Evolutionary conservation across 2,797 vertebrate genomes (phyloP), one percentile per base, ranked within the genome.

Genomic region (Bufotes viridis): DNA sequence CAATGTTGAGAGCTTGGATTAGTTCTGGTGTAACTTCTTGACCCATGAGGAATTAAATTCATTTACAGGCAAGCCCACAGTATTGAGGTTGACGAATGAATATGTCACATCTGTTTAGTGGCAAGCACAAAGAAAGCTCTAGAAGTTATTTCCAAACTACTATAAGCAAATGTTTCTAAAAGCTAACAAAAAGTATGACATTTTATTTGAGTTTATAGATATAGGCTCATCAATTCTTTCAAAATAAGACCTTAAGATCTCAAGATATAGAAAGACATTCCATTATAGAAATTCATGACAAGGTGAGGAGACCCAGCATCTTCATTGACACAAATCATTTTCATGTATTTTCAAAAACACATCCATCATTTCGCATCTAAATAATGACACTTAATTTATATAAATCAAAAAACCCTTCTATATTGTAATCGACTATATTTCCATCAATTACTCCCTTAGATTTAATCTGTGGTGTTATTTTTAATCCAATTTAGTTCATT

Each of bases 401-500:
- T 51, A 81, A 80, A 58, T 70, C 26, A 22, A 70, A 70, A 87
- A 42, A 34, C 69, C 58, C 89, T 57, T 91, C 84, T 65, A 53
- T 86, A 82, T 90, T 20, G 26, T 85, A 34, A 58, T 58, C 76
- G 29, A 8, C 87, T 91, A 90, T 14, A n/a, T 84, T 82, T 81
- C 86, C 82, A 42, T 20, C 83, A 88, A 24, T 79, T 91, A 87
- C 89, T 79, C 78, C 15, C 70, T 86, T 86, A 57, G 29, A 49
- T 57, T 17, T 89, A 82, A 24, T n/a, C 18, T 51, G 11, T 82
- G 78, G 78, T 70, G 63, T 80, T 74, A 49, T 80, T 84, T 79
- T 84, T 63, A 84, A 83, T 84, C 57, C 75, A 89, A 87, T 93
- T 90, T 88, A 76, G 7, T 86, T 90, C 82, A 49, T 87, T 60